Evolutionary conservation across 1,140 invertebrate genomes (phyloP), one percentile per base, ranked within the genome.

Genomic region (Halictus rubicundus): DNA sequence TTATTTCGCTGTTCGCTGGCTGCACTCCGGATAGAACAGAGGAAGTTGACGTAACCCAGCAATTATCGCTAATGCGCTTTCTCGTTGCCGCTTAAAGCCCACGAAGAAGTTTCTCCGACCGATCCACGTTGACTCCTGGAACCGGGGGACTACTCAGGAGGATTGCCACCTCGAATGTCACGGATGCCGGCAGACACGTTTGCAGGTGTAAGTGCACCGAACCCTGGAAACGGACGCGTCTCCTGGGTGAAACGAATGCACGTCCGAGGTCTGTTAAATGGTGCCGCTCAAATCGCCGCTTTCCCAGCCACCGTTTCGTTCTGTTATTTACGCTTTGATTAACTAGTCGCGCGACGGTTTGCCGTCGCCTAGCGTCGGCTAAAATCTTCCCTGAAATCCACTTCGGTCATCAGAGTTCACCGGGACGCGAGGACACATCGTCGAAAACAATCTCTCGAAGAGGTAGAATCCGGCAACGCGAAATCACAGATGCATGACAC

Each of bases 51-150:
- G 83, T 81, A 71, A 81, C 68, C 74, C 46, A 64, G 84, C 84
- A 85, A 85, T 85, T 85, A 85, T 68, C 74, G 79, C 63, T 85
- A 85, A 85, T 85, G 84, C 81, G 75, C 79, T 78, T 80, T 72
- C 84, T 85, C 79, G 77, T 80, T 78, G 78, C 72, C 69, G 72
- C 77, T 81, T 79, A 81, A 84, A 84, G 78, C 83, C 75, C 46
- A 65, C 52, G 68, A 84, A 73, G 83, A 85, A 68, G 69, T 81
- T 78, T 64, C 60, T 74, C 78, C 37, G 69, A 72, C 46, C 49
- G 65, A 66, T 71, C 68, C 49, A 59, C 68, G 71, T 75, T 61
- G 72, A 71, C 60, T 80, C 32, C 32, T 57, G 42, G 61, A 84
- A 81, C 60, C 78, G 72, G 25, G 61, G 69, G 78, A 85, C 83